Percentiles rank a stretch among this genome's conserved stretches.
phyloP scores from a whole-genome alignment of 2,113 vertebrate genomes.

The Perca schrenkii region DNA sequence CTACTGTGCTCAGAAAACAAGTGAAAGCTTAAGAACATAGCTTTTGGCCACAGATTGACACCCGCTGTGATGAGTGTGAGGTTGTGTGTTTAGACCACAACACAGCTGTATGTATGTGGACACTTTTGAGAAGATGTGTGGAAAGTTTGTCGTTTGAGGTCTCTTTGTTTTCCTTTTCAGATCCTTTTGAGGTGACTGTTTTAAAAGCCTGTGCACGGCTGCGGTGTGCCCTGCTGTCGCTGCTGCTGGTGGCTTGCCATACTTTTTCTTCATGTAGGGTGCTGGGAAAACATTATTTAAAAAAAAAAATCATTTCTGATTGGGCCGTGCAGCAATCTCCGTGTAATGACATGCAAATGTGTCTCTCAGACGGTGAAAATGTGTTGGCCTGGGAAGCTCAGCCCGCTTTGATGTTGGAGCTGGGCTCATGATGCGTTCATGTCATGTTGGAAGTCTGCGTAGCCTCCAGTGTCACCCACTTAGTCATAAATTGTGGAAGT shows the following conservation, averaged over 20 bases:
- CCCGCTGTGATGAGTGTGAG: constrained; percentile 6
- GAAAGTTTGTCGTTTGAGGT: neutral
- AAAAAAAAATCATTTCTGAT: constrained; percentile 14
- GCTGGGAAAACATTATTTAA: neutral
- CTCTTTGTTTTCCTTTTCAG: neutral
- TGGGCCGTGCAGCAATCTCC: constrained; percentile 32
- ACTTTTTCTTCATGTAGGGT: neutral
- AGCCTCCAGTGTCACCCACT: constrained; percentile 35
- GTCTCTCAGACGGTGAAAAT: constrained; percentile 44
- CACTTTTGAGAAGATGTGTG: neutral
- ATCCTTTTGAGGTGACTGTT: neutral
- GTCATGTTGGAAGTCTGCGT: constrained; percentile 41
- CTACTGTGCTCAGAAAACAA: neutral
- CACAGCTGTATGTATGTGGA: neutral
- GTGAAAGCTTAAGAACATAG: constrained; percentile 4
- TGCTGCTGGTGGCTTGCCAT: neutral
- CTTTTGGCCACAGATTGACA: constrained; percentile 15
- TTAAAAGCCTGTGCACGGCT: neutral
- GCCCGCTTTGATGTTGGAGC: constrained; percentile 55
- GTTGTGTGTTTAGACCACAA: neutral
- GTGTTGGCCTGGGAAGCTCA: constrained; percentile 46
- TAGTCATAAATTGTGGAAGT: neutral
- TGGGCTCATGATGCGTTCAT: constrained; percentile 37
- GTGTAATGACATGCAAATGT: constrained; percentile 65
- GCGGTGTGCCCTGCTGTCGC: neutral